Percentiles rank a stretch among this genome's conserved stretches.
Evolutionary conservation across 2,797 vertebrate species (phyloP).

Genomic region (Sebastes matsubarae): DNA sequence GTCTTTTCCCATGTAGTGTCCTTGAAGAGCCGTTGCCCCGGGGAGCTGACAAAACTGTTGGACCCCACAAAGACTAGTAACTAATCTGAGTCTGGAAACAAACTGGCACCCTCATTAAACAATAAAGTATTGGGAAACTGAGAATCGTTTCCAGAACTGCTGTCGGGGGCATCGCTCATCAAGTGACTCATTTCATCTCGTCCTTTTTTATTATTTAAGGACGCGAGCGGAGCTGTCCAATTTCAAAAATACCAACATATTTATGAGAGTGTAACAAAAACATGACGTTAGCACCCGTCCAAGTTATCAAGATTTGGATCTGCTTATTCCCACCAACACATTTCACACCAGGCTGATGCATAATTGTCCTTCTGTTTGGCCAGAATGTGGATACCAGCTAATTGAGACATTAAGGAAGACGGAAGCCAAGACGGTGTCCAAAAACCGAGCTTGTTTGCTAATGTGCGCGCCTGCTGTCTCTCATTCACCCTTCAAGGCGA

Average conservation of each 20-base stretch:
- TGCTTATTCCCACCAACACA: slow-evolving; percentile 45
- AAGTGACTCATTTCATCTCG: neutral
- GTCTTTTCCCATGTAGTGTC: neutral
- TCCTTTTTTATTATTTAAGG: slow-evolving; percentile 4
- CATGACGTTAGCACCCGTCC: slow-evolving; percentile 2
- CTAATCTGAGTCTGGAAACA: slow-evolving; percentile 1
- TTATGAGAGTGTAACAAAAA: slow-evolving; percentile 27
- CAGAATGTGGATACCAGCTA: slow-evolving; percentile 46
- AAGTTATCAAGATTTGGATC: slow-evolving; percentile 35
- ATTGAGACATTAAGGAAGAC: slow-evolving; percentile 59
- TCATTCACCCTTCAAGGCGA: slow-evolving; percentile 28
- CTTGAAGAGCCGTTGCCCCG: neutral
- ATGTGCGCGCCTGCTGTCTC: slow-evolving; percentile 42
- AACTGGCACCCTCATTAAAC: slow-evolving; percentile 4
- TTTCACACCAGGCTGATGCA: slow-evolving; percentile 58
- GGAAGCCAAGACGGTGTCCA: slow-evolving; percentile 38
- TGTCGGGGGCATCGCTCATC: neutral
- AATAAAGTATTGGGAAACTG: neutral
- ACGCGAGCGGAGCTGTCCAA: neutral
- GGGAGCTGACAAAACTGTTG: neutral
- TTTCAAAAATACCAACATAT: slow-evolving; percentile 17
- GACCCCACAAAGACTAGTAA: neutral
- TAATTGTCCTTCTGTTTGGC: slow-evolving; percentile 65
- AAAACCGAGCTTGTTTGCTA: slow-evolving; percentile 17
- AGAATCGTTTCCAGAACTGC: slow-evolving; percentile 1